phyloP scores from a whole-genome alignment of 1,140 invertebrate genomes.

The Drosophila eugracilis region DNA sequence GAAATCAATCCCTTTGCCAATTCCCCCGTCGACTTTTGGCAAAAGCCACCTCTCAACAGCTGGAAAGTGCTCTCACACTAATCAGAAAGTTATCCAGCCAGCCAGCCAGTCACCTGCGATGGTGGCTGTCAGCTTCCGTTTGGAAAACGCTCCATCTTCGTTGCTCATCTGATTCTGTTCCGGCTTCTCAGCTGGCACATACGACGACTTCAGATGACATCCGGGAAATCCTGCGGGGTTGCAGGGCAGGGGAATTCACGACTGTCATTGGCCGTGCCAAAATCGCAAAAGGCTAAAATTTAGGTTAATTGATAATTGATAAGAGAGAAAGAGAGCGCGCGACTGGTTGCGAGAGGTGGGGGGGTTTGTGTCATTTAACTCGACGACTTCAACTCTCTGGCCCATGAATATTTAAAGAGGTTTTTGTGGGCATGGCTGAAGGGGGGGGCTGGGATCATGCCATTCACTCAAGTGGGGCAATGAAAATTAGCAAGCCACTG shows the following conservation, averaged over 20 bases:
- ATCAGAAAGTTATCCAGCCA: slow-evolving; percentile 50
- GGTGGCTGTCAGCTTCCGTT: slow-evolving; percentile 60
- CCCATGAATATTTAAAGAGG: slow-evolving; percentile 64
- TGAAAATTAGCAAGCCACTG: slow-evolving; percentile 71
- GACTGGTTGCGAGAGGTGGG: not conserved
- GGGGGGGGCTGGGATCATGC: too few species aligned
- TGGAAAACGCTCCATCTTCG: slow-evolving; percentile 67
- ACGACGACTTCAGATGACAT: slow-evolving; percentile 28
- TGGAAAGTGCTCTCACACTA: slow-evolving; percentile 62
- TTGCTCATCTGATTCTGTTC: slow-evolving; percentile 37
- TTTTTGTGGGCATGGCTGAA: slow-evolving; percentile 15
- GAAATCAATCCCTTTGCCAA: slow-evolving; percentile 11
- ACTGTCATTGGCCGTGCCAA: slow-evolving; percentile 67
- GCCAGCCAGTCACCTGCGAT: slow-evolving; percentile 33
- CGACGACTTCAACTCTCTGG: slow-evolving; percentile 54
- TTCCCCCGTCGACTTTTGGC: not conserved
- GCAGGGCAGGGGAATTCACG: too few species aligned
- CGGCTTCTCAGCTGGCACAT: slow-evolving; percentile 64
- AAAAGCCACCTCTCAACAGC: not conserved
- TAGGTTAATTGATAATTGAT: slow-evolving; percentile 83
- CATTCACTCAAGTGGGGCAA: slow-evolving; percentile 63
- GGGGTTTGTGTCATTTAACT: slow-evolving; percentile 34
- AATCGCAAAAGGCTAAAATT: slow-evolving; percentile 72
- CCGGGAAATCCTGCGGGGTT: slow-evolving; percentile 10
- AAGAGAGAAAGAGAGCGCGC: too few species aligned